Percentiles rank a stretch among this genome's conserved stretches.
Evolutionary conservation across 2,113 vertebrate genomes (phyloP).

Genomic region (Ptychochromis oligacanthus): DNA sequence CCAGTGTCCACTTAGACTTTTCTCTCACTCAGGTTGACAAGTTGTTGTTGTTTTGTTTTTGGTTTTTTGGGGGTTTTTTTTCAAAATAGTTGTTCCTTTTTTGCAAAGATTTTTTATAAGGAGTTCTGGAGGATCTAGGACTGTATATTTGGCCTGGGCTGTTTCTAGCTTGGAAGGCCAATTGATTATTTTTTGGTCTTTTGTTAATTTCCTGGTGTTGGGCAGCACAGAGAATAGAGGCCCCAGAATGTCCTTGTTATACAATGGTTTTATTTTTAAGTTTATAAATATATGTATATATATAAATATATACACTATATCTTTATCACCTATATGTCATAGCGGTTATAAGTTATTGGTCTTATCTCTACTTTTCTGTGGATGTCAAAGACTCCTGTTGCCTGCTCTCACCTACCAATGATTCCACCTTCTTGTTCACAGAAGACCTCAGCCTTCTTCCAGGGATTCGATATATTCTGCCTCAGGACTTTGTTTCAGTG

Average conservation of each 20-base stretch:
- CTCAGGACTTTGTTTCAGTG: constrained; percentile 89
- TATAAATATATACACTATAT: constrained; percentile 59
- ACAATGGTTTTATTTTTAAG: constrained; percentile 65
- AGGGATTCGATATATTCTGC: constrained; percentile 80
- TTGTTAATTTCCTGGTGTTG: constrained; percentile 61
- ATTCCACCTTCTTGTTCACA: constrained; percentile 71
- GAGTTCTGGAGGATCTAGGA: constrained; percentile 61
- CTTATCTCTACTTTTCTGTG: constrained; percentile 59
- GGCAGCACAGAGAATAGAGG: constrained; percentile 69
- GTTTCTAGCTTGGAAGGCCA: constrained; percentile 43
- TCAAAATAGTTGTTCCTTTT: constrained; percentile 77
- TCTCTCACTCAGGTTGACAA: constrained; percentile 91
- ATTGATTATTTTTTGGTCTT: constrained; percentile 35
- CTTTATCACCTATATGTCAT: constrained; percentile 62
- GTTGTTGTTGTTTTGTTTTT: constrained; percentile 77
- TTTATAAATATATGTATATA: constrained; percentile 56
- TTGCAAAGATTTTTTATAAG: constrained; percentile 77
- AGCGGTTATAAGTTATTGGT: constrained; percentile 74
- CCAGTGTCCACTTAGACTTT: constrained; percentile 77
- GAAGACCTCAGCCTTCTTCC: constrained; percentile 76
- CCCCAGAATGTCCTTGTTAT: constrained; percentile 69
- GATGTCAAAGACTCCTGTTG: constrained; percentile 73
- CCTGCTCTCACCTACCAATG: constrained; percentile 75
- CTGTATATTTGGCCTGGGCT: constrained; percentile 37
- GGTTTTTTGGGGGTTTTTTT: constrained; percentile 78